phyloP scores from a whole-genome alignment of 53 echinoderm and acorn worm genomes.

The Antedon mediterranea region DNA sequence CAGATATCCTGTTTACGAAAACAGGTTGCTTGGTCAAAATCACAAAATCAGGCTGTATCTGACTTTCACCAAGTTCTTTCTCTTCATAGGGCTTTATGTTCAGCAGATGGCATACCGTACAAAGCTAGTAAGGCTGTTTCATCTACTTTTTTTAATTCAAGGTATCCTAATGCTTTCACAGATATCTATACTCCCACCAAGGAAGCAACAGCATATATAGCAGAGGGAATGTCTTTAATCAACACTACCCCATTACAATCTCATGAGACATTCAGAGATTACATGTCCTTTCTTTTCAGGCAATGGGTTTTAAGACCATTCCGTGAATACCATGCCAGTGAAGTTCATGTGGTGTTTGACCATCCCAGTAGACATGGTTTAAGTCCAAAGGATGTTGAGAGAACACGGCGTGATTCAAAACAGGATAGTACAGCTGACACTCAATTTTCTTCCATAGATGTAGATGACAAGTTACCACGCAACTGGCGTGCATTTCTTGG shows the following conservation, averaged over 20 bases:
- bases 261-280: slow-evolving; percentile 25
- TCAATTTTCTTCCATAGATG: background rate
- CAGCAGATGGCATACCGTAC: slow-evolving; percentile 13
- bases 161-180: background rate
- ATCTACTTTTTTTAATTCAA: background rate
- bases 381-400: slow-evolving; percentile 23
- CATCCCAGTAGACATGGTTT: slow-evolving; percentile 20
- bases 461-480: background rate
- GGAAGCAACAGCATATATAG: slow-evolving; percentile 2
- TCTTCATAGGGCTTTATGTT: slow-evolving; percentile 14
- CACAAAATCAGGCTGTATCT: background rate
- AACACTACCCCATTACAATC: slow-evolving; percentile 23
- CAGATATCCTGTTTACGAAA: slow-evolving; percentile 9
- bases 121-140: slow-evolving; percentile 11
- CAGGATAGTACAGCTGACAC: background rate
- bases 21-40: slow-evolving; percentile 15
- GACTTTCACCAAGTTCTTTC: slow-evolving; percentile 13
- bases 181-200: background rate
- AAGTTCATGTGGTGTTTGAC: slow-evolving; percentile 31
- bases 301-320: slow-evolving; percentile 16
- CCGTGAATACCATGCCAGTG: slow-evolving; percentile 8
- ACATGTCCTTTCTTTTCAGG: slow-evolving; percentile 16
- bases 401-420: slow-evolving; percentile 16
- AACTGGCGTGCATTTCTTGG: slow-evolving; percentile 22
- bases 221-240: slow-evolving; percentile 47